These are phyloP conservation scores for Temnothorax nylanderi DNA, from an alignment of 1,140 invertebrate species.

Conservation along the genomic window DNA sequence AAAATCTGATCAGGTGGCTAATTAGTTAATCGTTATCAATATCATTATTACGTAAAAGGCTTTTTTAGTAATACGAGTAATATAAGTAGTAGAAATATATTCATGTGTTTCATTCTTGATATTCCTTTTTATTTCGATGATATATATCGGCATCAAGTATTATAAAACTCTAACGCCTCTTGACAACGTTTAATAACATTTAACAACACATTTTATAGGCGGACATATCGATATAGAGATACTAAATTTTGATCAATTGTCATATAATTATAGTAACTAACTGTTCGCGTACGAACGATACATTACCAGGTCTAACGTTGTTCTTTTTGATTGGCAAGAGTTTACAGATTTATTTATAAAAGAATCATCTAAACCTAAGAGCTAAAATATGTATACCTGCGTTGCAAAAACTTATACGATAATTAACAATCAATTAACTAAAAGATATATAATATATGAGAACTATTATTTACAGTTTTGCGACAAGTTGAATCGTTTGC, in stretches of 20 bases:
- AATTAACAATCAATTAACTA: slow-evolving; percentile 28
- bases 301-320: not conserved
- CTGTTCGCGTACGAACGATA: not conserved
- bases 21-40: too few species aligned
- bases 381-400: too few species aligned
- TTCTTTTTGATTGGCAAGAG: not conserved
- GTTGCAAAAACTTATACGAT: slow-evolving; percentile 55
- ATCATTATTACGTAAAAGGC: too few species aligned
- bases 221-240: not conserved
- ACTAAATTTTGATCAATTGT: not conserved
- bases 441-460: not conserved
- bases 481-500: not conserved
- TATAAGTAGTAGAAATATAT: not conserved
- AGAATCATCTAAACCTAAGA: slow-evolving; percentile 50
- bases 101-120: slow-evolving; percentile 6
- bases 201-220: not conserved
- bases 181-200: slow-evolving; percentile 12
- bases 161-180: slow-evolving; percentile 25
- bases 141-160: slow-evolving; percentile 16
- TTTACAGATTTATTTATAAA: slow-evolving; percentile 47
- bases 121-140: slow-evolving; percentile 37
- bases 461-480: slow-evolving; percentile 45
- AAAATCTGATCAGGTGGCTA: too few species aligned
- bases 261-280: not conserved
- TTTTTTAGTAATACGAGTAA: too few species aligned